Base-by-base conservation (phyloP, 2,797 vertebrate genomes). In the Helicolenus hilgendorfi region DNA sequence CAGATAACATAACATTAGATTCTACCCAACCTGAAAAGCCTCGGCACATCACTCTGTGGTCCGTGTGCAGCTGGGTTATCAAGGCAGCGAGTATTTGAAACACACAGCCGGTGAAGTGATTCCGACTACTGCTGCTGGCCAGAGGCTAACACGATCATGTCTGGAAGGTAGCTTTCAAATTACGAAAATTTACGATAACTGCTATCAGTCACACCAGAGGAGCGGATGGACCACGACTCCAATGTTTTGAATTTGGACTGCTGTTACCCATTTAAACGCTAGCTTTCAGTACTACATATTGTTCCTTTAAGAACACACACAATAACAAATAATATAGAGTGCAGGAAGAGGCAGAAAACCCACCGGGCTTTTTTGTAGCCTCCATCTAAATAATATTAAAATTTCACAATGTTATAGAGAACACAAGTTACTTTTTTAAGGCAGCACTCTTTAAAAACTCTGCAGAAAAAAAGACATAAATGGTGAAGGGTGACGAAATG, bases 41-140 rank as follows among this genome's bases (percentile, higher is more conserved):
- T 49, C 41, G 15, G 15, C 41, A 20, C 41, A 49, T 49, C 15
- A 3, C 15, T 49, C 41, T 49, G 41, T 49, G 41, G 41, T 49
- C 15, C 0, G 0, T 45, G 41, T 45, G 14, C 6, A 18, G 41
- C 0, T 18, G 15, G 41, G 1, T 45, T 45, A 45, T 45, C 41
- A 49, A 49, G 18, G 45, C 18, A 53, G 18, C 0, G 18, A 20
- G 45, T 53, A 53, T 53, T n/a, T 53, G 45, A 53, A 20, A 53
- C 8, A 53, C 41, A 49, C 41, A 49, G 41, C 18, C 7, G 3
- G 41, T 49, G 41, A 49, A 20, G 41, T 53, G 45, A 53, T 53
- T 53, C 45, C 1, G 18, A 53, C 45, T 53, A n/a, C 20, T 53
- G 45, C 45, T n/a, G 1, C 45, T 53, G 45, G 18, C 45, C 18